Base-by-base conservation (phyloP, 2,797 vertebrate species). In the Pseudochirops cupreus region DNA sequence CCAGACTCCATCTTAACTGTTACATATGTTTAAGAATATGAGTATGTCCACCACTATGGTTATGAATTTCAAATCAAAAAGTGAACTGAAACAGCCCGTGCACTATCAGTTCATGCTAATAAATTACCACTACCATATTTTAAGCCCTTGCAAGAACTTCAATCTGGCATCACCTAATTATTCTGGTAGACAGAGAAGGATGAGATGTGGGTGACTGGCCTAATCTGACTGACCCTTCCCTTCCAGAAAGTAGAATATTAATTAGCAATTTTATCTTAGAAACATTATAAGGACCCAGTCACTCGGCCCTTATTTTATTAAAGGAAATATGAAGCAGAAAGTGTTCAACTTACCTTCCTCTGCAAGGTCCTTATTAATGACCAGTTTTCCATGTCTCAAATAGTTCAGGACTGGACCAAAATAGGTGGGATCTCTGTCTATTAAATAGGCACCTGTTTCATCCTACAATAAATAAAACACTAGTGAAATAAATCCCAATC, bases 361-460 rank as follows among this genome's bases (percentile, higher is more conserved):
- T n/a, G 99, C 99, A 52, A 99, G 98, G 98, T 99, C 99, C 98
- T 99, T 99, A 99, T 99, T 99, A 97, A 99, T 99, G 98, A 99
- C 99, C 98, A 99, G 99, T 98, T 99, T 99, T 82, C 99, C 99
- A 0, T 99, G 99, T 98, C 99, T 99, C 98, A 99, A 98, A 98
- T 99, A 99, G 98, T 99, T 99, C 93, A 99, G 99, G 97, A 99
- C 99, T 24, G 99, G 99, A 96, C 99, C 99, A 92, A 99, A 99
- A 98, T 99, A 99, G 58, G 99, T 99, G 2, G 99, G 99, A 98
- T 99, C 99, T 99, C 99, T 98, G 99, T 99, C 99, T 96, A 99
- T 99, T 98, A 99, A 99, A 99, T 99, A 99, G 98, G 99, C 99
- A 98, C 99, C 99, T 3, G 99, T 99, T 98, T 99, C 99, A 98